These are phyloP conservation scores for Drosophila pachea DNA, from an alignment of 1,140 invertebrate species.

Conservation along the genomic window DNA sequence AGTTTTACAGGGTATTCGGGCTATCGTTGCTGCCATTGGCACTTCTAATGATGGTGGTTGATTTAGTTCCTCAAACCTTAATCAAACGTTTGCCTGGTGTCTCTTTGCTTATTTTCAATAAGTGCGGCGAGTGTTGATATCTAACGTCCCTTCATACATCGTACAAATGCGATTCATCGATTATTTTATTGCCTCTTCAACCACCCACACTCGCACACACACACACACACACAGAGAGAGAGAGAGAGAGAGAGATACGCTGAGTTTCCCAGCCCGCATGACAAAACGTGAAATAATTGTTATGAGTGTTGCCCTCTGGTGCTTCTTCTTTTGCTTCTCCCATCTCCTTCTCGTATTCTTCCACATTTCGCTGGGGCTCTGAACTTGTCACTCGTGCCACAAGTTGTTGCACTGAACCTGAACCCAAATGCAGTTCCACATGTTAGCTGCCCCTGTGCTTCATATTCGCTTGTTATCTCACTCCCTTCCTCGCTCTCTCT, in stretches of 20 bases:
- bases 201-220: conserved; percentile 30
- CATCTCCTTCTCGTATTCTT: no score
- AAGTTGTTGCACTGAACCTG: conserved; percentile 53
- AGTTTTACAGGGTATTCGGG: not conserved
- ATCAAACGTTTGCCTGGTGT: conserved; percentile 25
- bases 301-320: conserved; percentile 27
- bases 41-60: conserved; percentile 32
- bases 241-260: no score
- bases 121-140: conserved; percentile 38
- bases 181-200: conserved; percentile 64
- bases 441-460: not conserved
- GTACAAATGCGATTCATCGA: conserved; percentile 37
- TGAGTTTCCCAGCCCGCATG: conserved; percentile 21
- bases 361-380: not conserved
- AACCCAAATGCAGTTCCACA: not conserved
- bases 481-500: not conserved
- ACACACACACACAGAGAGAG: conserved; percentile 13
- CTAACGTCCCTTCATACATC: conserved; percentile 7
- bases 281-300: conserved; percentile 27
- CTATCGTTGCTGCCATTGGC: not conserved
- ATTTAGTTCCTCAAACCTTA: conserved; percentile 29
- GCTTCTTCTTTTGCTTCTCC: not conserved
- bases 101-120: conserved; percentile 36
- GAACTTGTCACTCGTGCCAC: conserved; percentile 70
- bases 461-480: not conserved